These are phyloP conservation scores for Entosphenus tridentatus DNA, from an alignment of 2,113 vertebrate genomes.

Conservation along the genomic window DNA sequence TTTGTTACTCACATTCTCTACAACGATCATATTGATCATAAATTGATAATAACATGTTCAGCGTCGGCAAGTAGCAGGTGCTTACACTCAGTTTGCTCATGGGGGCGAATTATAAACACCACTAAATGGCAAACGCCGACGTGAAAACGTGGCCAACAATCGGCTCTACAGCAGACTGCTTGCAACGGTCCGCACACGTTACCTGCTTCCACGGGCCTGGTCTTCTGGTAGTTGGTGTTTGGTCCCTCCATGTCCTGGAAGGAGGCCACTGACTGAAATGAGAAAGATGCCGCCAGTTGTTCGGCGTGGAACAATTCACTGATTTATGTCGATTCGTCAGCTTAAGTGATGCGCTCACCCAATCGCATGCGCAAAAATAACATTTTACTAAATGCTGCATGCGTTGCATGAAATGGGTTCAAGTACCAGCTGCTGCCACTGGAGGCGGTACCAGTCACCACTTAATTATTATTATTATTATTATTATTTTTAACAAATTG, in stretches of 20 bases:
- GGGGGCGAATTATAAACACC: background rate
- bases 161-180: background rate
- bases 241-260: conserved; percentile 52
- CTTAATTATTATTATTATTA: too few species aligned
- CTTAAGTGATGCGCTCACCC: background rate
- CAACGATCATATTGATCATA: background rate
- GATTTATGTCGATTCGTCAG: background rate
- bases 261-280: conserved; percentile 34
- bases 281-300: background rate
- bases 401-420: background rate
- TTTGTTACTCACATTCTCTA: too few species aligned
- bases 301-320: background rate
- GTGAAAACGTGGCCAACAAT: background rate
- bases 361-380: background rate
- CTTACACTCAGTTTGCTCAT: background rate
- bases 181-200: conserved; percentile 12
- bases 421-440: too few species aligned
- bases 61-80: background rate
- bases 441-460: too few species aligned
- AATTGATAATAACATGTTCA: background rate
- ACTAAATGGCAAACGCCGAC: background rate
- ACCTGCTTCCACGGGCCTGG: conserved; percentile 48
- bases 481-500: too few species aligned
- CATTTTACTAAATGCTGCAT: background rate
- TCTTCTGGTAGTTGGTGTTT: conserved; percentile 45